Conservation (phyloP, 2,797 vertebrate species). For the Enteromius mattozi region DNA sequence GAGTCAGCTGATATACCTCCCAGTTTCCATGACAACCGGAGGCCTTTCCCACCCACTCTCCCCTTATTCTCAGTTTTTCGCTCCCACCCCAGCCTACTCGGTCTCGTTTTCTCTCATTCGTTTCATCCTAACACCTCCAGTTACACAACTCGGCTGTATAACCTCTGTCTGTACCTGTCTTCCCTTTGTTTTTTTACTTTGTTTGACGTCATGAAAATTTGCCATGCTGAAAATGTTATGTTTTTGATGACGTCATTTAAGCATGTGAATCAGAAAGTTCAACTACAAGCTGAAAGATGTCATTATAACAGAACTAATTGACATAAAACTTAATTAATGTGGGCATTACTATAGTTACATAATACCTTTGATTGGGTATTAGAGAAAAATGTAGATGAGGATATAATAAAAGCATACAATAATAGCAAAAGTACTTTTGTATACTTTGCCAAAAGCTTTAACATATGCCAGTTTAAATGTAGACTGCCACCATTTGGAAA, state of each 20-base stretch:
- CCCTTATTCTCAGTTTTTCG: slow-evolving; percentile 57
- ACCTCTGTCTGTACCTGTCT: slow-evolving; percentile 18
- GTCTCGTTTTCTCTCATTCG: slow-evolving; percentile 57
- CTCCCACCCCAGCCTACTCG: slow-evolving; percentile 40
- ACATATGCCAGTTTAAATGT: neutral
- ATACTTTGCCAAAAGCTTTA: neutral
- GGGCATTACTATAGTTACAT: neutral
- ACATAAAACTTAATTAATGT: neutral
- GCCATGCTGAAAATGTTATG: neutral
- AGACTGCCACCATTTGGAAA: neutral
- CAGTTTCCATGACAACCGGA: slow-evolving; percentile 82
- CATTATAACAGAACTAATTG: neutral
- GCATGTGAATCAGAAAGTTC: neutral
- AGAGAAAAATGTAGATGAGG: neutral
- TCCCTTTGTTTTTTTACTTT: slow-evolving; percentile 1
- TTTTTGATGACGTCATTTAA: neutral
- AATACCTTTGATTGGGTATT: neutral
- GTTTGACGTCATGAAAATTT: slow-evolving; percentile 2
- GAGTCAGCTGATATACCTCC: slow-evolving; percentile 79
- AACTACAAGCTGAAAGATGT: neutral
- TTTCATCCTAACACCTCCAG: slow-evolving; percentile 63
- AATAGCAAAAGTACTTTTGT: neutral
- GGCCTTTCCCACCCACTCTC: slow-evolving; percentile 79
- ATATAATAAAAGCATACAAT: neutral
- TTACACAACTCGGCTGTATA: slow-evolving; percentile 9